Percentiles rank a stretch among this genome's conserved stretches.
Conservation (phyloP, 1,140 invertebrate species). For the Platyura marginata region DNA sequence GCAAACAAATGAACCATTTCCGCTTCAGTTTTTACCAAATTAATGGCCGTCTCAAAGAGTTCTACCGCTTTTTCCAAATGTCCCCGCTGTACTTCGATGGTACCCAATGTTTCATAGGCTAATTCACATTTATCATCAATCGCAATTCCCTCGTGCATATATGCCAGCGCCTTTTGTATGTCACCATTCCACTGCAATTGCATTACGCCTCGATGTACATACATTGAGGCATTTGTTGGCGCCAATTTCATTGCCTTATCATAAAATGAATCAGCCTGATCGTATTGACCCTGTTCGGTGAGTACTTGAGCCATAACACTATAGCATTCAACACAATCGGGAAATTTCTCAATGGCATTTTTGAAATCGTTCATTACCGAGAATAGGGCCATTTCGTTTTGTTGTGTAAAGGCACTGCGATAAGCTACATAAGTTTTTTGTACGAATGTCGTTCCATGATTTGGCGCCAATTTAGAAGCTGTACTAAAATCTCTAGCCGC, state of each 20-base stretch:
- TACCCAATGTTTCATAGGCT: conserved; percentile 86
- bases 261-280: conserved; percentile 65
- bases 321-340: conserved; percentile 67
- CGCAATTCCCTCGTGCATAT: conserved; percentile 67
- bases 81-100: conserved; percentile 73
- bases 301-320: conserved; percentile 68
- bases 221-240: conserved; percentile 65
- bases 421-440: conserved; percentile 80
- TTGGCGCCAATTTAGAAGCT: conserved; percentile 60
- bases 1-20: conserved; percentile 80
- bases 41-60: conserved; percentile 78
- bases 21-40: conserved; percentile 59
- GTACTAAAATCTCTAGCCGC: conserved; percentile 68
- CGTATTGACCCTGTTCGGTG: conserved; percentile 62
- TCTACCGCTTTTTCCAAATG: conserved; percentile 61
- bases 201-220: conserved; percentile 74
- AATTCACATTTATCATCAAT: conserved; percentile 84
- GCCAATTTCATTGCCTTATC: conserved; percentile 63
- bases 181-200: conserved; percentile 65
- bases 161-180: conserved; percentile 55
- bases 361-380: conserved; percentile 51
- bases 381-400: conserved; percentile 35
- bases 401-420: conserved; percentile 34
- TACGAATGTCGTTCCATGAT: conserved; percentile 65
- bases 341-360: conserved; percentile 55